Conservation (phyloP, 2,888 invertebrate genomes). For the Lasioglossum marginatum region DNA sequence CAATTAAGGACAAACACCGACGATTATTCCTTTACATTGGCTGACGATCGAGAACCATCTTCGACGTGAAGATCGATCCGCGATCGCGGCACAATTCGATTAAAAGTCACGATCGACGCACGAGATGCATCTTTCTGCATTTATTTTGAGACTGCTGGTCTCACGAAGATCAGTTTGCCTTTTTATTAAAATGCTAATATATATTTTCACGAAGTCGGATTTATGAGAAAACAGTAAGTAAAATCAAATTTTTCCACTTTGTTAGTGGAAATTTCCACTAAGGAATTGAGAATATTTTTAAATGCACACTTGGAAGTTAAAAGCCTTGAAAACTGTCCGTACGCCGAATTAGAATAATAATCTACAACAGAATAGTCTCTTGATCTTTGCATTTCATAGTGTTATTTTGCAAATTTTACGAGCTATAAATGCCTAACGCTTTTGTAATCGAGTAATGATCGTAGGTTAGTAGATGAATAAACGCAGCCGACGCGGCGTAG, state of each 20-base stretch:
- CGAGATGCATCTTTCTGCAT: neutral
- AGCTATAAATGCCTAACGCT: neutral
- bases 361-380: neutral
- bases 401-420: neutral
- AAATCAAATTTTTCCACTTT: too few species aligned
- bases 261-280: too few species aligned
- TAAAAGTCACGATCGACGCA: neutral
- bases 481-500: neutral
- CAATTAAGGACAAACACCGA: constrained; percentile 23
- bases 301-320: neutral
- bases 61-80: neutral
- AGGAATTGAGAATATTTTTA: neutral
- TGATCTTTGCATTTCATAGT: neutral
- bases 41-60: neutral
- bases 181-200: neutral
- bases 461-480: neutral
- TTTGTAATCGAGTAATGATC: neutral
- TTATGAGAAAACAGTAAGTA: too few species aligned
- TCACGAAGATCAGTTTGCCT: neutral
- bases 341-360: neutral
- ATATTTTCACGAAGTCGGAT: too few species aligned
- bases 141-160: neutral
- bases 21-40: neutral
- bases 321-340: neutral
- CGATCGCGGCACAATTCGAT: neutral